phyloP scores from a whole-genome alignment of 1,140 invertebrate species.

The Drosophila gunungcola region DNA sequence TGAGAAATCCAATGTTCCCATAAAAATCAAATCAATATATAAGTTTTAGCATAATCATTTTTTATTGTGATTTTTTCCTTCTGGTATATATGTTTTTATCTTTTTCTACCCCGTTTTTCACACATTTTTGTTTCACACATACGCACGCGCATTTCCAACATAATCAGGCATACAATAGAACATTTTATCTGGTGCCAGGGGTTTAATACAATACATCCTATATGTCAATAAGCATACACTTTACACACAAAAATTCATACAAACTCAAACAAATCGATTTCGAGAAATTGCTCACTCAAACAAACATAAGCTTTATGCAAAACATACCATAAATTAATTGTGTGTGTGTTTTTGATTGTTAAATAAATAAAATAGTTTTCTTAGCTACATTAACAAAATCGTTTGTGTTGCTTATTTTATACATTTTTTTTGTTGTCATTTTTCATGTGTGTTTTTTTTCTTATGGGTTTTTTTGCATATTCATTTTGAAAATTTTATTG shows the following conservation, averaged over 20 bases:
- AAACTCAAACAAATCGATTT: conserved; percentile 28
- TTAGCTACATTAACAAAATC: conserved; percentile 46
- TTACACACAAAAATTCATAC: conserved; percentile 53
- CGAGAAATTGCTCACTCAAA: conserved; percentile 20
- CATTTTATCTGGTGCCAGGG: conserved; percentile 38
- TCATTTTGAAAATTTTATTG: conserved; percentile 76
- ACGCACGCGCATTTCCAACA: conserved; percentile 58
- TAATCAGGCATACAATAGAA: conserved; percentile 70
- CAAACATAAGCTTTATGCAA: conserved; percentile 34
- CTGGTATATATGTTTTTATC: conserved; percentile 46
- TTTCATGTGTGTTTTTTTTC: conserved; percentile 36
- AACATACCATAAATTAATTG: conserved; percentile 36
- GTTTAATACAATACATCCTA: conserved; percentile 41
- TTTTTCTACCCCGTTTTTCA: conserved; percentile 60
- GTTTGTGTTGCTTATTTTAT: conserved; percentile 43
- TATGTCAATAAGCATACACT: conserved; percentile 45
- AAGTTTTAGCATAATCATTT: conserved; percentile 74
- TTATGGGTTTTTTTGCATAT: conserved; percentile 65
- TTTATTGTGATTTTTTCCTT: conserved; percentile 55
- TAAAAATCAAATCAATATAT: neutral
- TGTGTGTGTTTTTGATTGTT: conserved; percentile 38
- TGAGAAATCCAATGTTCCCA: neutral
- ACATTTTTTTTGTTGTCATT: conserved; percentile 60
- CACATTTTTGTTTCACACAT: conserved; percentile 67
- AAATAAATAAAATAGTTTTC: conserved; percentile 62